These are phyloP conservation scores for Helleia helle DNA, from an alignment of 2,888 invertebrate species.

Conservation along the genomic window DNA sequence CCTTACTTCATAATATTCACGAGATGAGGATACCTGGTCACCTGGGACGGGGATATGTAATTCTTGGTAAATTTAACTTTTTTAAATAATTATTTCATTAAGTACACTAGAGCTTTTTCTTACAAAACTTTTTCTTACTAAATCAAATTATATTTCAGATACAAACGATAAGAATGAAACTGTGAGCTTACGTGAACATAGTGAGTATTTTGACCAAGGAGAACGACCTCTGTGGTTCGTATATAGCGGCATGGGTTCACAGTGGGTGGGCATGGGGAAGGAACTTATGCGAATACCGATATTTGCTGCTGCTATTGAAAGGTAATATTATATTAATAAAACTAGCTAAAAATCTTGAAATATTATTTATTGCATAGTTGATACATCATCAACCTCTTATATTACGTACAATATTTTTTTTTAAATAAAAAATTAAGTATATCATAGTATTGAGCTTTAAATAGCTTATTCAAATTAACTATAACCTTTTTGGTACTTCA, in stretches of 20 bases:
- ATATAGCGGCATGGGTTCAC: constrained; percentile 53
- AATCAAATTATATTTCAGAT: too few relatives aligned
- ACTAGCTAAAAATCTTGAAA: too few relatives aligned
- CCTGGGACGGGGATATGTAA: constrained; percentile 76
- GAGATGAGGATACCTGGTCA: constrained; percentile 67
- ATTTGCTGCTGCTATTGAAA: constrained; percentile 68
- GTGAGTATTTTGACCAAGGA: constrained; percentile 33
- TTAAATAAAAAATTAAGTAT: too few relatives aligned
- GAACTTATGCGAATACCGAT: constrained; percentile 74
- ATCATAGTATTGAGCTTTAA: too few relatives aligned
- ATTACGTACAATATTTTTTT: too few relatives aligned
- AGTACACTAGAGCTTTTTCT: too few relatives aligned
- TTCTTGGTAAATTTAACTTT: constrained; percentile 46
- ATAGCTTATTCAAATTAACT: too few relatives aligned
- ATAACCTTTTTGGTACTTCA: too few relatives aligned
- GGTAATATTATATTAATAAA: constrained; percentile 26
- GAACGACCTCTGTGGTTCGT: constrained; percentile 73
- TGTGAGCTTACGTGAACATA: constrained; percentile 26
- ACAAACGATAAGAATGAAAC: constrained; percentile 28
- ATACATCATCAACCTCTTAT: too few relatives aligned
- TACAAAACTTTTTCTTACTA: too few relatives aligned
- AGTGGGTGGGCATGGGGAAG: constrained; percentile 79
- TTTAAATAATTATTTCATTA: too few relatives aligned
- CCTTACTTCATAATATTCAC: constrained; percentile 59
- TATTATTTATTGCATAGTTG: too few relatives aligned